Evolutionary conservation across 1,140 invertebrate genomes (phyloP), one percentile per base, ranked within the genome.

Genomic region (Bombus fervidus): DNA sequence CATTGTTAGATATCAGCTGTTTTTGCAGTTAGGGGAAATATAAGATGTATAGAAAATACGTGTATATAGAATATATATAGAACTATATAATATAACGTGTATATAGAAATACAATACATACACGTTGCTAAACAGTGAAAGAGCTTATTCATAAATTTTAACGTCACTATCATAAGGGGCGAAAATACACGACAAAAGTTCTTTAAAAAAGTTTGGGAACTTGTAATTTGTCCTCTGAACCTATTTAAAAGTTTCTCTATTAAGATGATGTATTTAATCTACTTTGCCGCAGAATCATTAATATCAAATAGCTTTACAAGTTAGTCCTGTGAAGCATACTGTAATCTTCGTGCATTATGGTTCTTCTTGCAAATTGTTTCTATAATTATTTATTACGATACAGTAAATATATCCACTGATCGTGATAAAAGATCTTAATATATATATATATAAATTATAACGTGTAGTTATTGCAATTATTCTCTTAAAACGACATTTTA

Each of bases 221-320:
- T 53, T 25, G 18, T 75, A 75, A 75, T 75, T 75, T 53, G 41
- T 75, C 47, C 12, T 25, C 18, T 25, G 31, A 53, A 43, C 41
- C 41, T 31, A 47, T 47, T 43, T 74, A 28, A 74, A 75, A 75
- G 43, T 75, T 53, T 75, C 73, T 34, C 43, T 75, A 75, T 75
- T 53, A 75, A 75, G 43, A 75, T 75, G 41, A 75, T 53, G 41
- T 74, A 43, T 74, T 74, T 74, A 74, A 74, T 74, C 72, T 47
- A 73, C n/a, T 53, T 75, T 34, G 18, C n/a, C 25, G 10, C 18
- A 12, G 31, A 75, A 47, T 47, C 31, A 53, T 73, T 73, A 73
- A 73, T 43, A 31, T 75, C 43, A 15, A 53, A 75, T 53, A 75
- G 53, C 43, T 75, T 53, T 13, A 25, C 73, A 53, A 34, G 41